phyloP scores from a whole-genome alignment of 1,140 invertebrate species.

The Zaprionus gabonicus region DNA sequence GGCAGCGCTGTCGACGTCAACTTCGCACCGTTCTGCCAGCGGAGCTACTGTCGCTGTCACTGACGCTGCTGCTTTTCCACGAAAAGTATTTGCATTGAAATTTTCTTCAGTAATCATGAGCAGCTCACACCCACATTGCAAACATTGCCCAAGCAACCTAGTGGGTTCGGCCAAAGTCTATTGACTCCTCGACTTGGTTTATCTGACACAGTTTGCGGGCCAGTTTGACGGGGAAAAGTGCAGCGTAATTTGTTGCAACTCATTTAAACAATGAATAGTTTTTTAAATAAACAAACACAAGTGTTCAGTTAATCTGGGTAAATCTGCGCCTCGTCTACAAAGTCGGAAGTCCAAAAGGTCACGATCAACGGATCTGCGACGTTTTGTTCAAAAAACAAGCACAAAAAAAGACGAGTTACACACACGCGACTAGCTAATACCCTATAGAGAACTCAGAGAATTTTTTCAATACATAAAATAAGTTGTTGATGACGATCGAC shows the following conservation, averaged over 20 bases:
- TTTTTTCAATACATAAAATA: too few species aligned
- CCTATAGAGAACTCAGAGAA: not conserved
- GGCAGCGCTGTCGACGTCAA: slow-evolving; percentile 8
- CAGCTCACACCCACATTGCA: slow-evolving; percentile 45
- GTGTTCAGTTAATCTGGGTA: slow-evolving; percentile 4
- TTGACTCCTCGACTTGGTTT: slow-evolving; percentile 25
- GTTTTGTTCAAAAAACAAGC: slow-evolving; percentile 2
- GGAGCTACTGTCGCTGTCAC: not conserved
- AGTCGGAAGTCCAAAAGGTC: slow-evolving; percentile 29
- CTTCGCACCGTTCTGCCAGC: not conserved
- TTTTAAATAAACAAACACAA: not conserved
- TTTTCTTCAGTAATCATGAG: slow-evolving; percentile 68
- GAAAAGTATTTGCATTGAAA: slow-evolving; percentile 71
- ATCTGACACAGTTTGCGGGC: not conserved
- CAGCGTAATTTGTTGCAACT: not conserved
- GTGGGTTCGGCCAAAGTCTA: slow-evolving; percentile 18
- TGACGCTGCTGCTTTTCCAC: slow-evolving; percentile 57
- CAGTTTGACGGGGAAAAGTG: not conserved
- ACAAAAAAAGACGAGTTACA: not conserved
- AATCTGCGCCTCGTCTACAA: not conserved
- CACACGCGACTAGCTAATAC: not conserved
- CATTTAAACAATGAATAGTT: not conserved
- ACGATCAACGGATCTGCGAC: slow-evolving; percentile 25
- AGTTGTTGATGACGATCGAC: too few species aligned
- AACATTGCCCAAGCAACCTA: slow-evolving; percentile 55